Evolutionary conservation across 2,888 invertebrate species (phyloP).

Genomic region (Rhingia rostrata): DNA sequence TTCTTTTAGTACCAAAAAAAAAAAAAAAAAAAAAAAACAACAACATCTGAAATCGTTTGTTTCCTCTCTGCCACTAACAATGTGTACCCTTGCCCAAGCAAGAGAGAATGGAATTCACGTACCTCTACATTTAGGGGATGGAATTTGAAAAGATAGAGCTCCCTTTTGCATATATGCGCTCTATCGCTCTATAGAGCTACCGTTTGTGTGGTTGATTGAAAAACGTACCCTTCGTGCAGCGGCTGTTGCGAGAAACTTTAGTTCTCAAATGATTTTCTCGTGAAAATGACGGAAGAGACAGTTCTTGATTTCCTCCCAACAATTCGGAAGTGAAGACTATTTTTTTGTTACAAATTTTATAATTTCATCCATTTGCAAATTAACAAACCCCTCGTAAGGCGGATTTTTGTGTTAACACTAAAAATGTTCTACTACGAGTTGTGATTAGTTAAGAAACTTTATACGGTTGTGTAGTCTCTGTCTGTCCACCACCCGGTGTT

Average conservation of each 20-base stretch:
- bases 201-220: conserved; percentile 21
- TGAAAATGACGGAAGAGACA: conserved; percentile 74
- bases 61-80: conserved; percentile 29
- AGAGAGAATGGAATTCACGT: conserved; percentile 37
- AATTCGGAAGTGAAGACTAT: conserved; percentile 42
- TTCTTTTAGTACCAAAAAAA: neutral
- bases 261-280: conserved; percentile 70
- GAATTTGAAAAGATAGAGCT: conserved; percentile 6
- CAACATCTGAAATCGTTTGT: neutral
- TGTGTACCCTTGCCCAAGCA: neutral
- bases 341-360: conserved; percentile 14
- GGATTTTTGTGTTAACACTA: neutral
- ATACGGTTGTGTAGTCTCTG: too few species aligned
- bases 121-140: conserved; percentile 55
- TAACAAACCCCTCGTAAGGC: neutral
- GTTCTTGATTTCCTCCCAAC: conserved; percentile 39
- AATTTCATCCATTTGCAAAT: conserved; percentile 18
- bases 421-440: conserved; percentile 8
- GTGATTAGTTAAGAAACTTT: neutral
- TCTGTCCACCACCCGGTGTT: conserved; percentile 56
- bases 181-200: conserved; percentile 33
- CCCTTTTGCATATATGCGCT: conserved; percentile 12
- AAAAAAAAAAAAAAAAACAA: too few species aligned
- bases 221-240: conserved; percentile 70
- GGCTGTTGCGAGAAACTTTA: conserved; percentile 69